Base-by-base conservation (phyloP, 2,113 vertebrate genomes). In the Pseudois nayaur region DNA sequence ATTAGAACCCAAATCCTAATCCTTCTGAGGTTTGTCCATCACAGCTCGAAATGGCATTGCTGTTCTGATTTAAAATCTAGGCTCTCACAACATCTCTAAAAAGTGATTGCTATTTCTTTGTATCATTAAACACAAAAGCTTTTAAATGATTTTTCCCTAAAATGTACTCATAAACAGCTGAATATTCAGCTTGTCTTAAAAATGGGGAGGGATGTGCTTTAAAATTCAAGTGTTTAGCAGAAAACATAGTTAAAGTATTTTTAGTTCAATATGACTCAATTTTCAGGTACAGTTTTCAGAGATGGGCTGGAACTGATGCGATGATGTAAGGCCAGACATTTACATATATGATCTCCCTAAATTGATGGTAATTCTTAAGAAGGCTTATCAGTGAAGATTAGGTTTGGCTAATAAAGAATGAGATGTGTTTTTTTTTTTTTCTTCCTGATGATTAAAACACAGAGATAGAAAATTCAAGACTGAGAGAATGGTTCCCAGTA, bases 1-100 rank as follows among this genome's bases (percentile, higher is more conserved):
- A 98, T 98, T 97, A 97, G 91, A 97, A 97, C 79, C 79, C 74
- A 97, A 98, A 98, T 97, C 87, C 93, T 92, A 97, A 97, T 95
- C 74, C 91, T 94, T 95, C 84, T n/a, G 86, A 92, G 91, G 55
- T 40, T 78, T 33, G 43, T 6, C 71, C 60, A 74, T 95, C 36
- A 19, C 57, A 25, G 15, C 43, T 92, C 12, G 2, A 93, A 97
- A 94, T 89, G 94, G 36, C 93, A 93, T 67, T 91, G 67, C 67
- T 94, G 60, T 93, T 89, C 54, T 95, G 89, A 92, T 82, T 96
- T 93, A 82, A 93, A 97, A 84, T 48, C 36, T 45, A 54, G 23
- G 48, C 45, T 87, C 25, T 55, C 3, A 33, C 40, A 62, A 71
- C 85, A 79, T 87, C 36, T 90, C 95, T 87, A 59, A 87, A 89